Percentiles rank a stretch among this genome's conserved stretches.
phyloP scores from a whole-genome alignment of 1,140 invertebrate genomes.

The Branchinecta lynchi region DNA sequence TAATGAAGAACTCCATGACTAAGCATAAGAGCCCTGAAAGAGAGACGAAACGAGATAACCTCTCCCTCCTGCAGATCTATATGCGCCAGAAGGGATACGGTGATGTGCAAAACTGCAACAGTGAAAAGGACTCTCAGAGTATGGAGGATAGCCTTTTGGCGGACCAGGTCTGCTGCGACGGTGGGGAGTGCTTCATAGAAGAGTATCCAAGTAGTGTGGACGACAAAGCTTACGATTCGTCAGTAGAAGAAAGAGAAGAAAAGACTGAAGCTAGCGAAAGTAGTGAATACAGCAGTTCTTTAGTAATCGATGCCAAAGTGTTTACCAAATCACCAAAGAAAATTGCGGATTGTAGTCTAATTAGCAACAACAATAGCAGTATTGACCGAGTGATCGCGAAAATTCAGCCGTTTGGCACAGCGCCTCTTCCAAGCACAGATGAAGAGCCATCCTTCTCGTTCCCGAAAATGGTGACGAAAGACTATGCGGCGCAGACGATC shows the following conservation, averaged over 20 bases:
- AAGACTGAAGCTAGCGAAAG: constrained; percentile 2
- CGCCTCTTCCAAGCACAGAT: constrained; percentile 17
- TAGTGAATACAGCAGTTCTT: neutral
- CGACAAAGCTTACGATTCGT: constrained; percentile 16
- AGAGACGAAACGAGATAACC: constrained; percentile 1
- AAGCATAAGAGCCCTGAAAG: constrained; percentile 12
- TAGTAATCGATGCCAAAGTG: constrained; percentile 1
- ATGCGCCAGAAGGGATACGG: constrained; percentile 18
- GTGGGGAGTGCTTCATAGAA: constrained; percentile 20
- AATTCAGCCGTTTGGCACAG: constrained; percentile 20
- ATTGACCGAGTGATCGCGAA: constrained; percentile 21
- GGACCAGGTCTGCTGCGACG: constrained; percentile 18
- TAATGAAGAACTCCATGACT: constrained; percentile 14
- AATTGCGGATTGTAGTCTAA: neutral
- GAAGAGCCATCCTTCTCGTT: constrained; percentile 16
- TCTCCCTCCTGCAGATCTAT: constrained; percentile 21
- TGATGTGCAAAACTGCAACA: constrained; percentile 13
- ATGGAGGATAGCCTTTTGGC: constrained; percentile 15
- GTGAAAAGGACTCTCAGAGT: neutral
- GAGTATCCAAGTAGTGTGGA: constrained; percentile 22
- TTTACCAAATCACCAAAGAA: neutral
- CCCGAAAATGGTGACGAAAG: constrained; percentile 6
- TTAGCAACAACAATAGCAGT: constrained; percentile 13
- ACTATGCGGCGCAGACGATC: constrained; percentile 13
- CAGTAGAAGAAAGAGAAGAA: constrained; percentile 16